Evolutionary conservation across 92 coral and sea anemone species (phyloP).

Genomic region (Porites evermanni): DNA sequence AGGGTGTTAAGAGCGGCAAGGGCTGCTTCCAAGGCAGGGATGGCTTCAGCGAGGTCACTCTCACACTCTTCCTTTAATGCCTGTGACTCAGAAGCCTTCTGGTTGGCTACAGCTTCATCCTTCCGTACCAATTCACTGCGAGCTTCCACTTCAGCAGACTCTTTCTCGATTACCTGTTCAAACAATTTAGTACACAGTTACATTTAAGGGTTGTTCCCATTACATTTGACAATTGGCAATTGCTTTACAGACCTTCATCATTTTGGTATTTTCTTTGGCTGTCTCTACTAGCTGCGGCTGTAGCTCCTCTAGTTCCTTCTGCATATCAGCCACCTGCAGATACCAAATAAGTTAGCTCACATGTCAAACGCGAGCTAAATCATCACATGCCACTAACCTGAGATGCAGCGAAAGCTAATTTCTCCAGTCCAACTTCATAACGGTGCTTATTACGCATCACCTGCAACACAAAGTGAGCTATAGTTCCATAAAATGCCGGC

Average conservation of each 20-base stretch:
- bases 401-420: slow-evolving; percentile 97
- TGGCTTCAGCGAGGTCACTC: slow-evolving; percentile 96
- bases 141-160: slow-evolving; percentile 95
- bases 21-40: slow-evolving; percentile 99
- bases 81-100: slow-evolving; percentile 97
- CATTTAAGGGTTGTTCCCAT: neutral
- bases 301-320: slow-evolving; percentile 95
- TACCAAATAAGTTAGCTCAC: neutral
- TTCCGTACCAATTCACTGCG: slow-evolving; percentile 96
- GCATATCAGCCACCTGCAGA: slow-evolving; percentile 97
- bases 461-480: slow-evolving; percentile 39
- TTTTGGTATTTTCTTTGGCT: slow-evolving; percentile 93
- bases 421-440: slow-evolving; percentile 98
- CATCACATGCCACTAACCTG: slow-evolving; percentile 67
- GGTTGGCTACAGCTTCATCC: slow-evolving; percentile 98
- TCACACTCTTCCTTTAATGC: slow-evolving; percentile 98
- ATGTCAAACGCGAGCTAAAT: neutral
- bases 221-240: neutral
- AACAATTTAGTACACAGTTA: neutral
- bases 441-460: slow-evolving; percentile 96
- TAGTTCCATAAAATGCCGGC: neutral
- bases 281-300: slow-evolving; percentile 97
- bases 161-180: slow-evolving; percentile 91
- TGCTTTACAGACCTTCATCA: slow-evolving; percentile 82
- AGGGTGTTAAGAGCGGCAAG: slow-evolving; percentile 98